Percentiles rank a stretch among this genome's conserved stretches.
Evolutionary conservation across 2,113 vertebrate species (phyloP).

Genomic region (Arvicanthis niloticus): DNA sequence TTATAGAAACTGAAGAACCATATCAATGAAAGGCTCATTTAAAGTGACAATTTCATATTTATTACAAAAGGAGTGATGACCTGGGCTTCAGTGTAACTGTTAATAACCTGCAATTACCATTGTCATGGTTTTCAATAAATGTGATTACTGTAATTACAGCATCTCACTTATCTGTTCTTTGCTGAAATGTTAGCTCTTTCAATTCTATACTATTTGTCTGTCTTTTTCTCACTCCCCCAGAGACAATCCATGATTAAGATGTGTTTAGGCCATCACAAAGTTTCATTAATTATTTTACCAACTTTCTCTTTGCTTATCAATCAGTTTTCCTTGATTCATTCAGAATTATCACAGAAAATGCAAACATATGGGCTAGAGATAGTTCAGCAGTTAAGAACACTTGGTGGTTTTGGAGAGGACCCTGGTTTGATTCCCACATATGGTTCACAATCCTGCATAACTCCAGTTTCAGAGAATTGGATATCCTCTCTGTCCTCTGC

Average conservation of each 20-base stretch:
- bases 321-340: not conserved
- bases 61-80: too few relatives aligned
- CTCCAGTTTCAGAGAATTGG: not conserved
- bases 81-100: too few relatives aligned
- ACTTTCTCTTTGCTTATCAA: not conserved
- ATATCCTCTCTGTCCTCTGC: not conserved
- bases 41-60: too few relatives aligned
- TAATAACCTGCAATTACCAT: too few relatives aligned
- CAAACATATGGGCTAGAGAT: not conserved
- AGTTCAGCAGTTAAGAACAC: not conserved
- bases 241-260: not conserved
- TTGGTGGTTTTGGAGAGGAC: not conserved
- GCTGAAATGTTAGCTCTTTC: too few relatives aligned
- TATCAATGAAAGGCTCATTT: too few relatives aligned
- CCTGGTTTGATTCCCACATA: not conserved
- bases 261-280: not conserved
- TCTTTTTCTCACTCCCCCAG: not conserved
- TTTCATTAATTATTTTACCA: slow-evolving; percentile 8
- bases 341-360: not conserved
- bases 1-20: too few relatives aligned
- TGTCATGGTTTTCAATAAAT: too few relatives aligned
- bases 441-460: not conserved
- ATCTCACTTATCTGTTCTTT: too few relatives aligned
- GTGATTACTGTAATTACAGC: too few relatives aligned
- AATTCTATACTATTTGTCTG: not conserved